Conservation (phyloP, 2,888 invertebrate genomes). For the Parelbella ahira region DNA sequence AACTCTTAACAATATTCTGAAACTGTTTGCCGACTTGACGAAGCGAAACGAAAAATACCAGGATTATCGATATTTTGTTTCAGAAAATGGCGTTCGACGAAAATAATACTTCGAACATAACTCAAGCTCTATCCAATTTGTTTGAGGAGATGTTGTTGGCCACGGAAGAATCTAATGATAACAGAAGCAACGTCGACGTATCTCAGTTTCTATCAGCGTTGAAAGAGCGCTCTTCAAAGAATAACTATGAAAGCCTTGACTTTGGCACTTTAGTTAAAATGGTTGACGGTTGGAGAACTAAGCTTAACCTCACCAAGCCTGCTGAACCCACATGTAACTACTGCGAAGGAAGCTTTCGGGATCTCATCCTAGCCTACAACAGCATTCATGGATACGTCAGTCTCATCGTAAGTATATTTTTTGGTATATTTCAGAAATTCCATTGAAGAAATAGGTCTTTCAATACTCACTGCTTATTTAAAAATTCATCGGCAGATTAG, state of each 20-base stretch:
- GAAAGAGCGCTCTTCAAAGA: slow-evolving; percentile 52
- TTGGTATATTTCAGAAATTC: too few relatives aligned
- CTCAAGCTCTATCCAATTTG: slow-evolving; percentile 58
- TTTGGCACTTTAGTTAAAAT: slow-evolving; percentile 63
- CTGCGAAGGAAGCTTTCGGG: slow-evolving; percentile 81
- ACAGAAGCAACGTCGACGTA: slow-evolving; percentile 53
- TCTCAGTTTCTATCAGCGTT: slow-evolving; percentile 57
- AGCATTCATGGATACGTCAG: slow-evolving; percentile 91
- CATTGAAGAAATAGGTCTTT: too few relatives aligned
- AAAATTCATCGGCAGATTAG: too few relatives aligned
- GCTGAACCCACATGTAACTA: slow-evolving; percentile 65
- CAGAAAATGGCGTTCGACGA: slow-evolving; percentile 51
- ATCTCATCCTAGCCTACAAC: slow-evolving; percentile 83
- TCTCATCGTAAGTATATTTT: slow-evolving; percentile 85
- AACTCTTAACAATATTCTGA: slow-evolving; percentile 13
- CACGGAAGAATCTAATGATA: slow-evolving; percentile 52
- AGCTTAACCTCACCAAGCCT: slow-evolving; percentile 56
- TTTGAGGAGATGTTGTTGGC: slow-evolving; percentile 66
- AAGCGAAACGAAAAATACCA: neutral
- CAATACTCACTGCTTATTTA: too few relatives aligned
- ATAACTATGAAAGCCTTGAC: slow-evolving; percentile 54
- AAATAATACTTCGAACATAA: slow-evolving; percentile 53
- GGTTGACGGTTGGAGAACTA: slow-evolving; percentile 58
- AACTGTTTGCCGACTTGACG: slow-evolving; percentile 1
- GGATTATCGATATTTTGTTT: slow-evolving; percentile 19